Conservation (phyloP, 1,140 invertebrate species). For the Lysiphlebus fabarum region DNA sequence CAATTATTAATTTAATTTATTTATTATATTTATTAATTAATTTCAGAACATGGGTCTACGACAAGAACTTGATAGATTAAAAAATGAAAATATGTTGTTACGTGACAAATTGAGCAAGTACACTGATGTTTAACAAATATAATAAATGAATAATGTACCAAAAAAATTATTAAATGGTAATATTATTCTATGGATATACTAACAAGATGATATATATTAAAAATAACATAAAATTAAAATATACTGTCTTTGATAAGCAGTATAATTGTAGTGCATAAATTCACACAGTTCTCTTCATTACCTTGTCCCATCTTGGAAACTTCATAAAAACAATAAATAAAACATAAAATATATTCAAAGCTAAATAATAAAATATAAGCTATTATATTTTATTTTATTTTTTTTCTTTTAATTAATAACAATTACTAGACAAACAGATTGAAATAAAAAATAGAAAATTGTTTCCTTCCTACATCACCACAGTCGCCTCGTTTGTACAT, state of each 20-base stretch:
- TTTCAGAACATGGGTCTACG: conserved; percentile 79
- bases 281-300: too few species aligned
- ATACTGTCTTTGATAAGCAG: conserved; percentile 1
- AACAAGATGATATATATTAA: background rate
- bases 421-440: background rate
- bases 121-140: conserved; percentile 69
- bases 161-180: conserved; percentile 7
- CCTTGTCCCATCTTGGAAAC: too few species aligned
- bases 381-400: too few species aligned
- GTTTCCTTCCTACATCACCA: conserved; percentile 27
- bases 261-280: too few species aligned
- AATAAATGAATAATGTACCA: conserved; percentile 7
- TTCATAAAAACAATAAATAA: too few species aligned
- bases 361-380: too few species aligned
- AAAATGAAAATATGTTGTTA: conserved; percentile 86
- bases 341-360: too few species aligned
- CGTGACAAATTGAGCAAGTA: conserved; percentile 83
- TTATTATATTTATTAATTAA: too few species aligned
- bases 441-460: conserved; percentile 17
- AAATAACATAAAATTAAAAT: conserved; percentile 4
- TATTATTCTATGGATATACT: background rate
- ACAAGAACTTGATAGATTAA: conserved; percentile 81
- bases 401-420: background rate
- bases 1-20: too few species aligned
- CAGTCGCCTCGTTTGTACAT: conserved; percentile 48